Base-by-base conservation (phyloP, 2,797 vertebrate species). In the Centroberyx gerrardi region DNA sequence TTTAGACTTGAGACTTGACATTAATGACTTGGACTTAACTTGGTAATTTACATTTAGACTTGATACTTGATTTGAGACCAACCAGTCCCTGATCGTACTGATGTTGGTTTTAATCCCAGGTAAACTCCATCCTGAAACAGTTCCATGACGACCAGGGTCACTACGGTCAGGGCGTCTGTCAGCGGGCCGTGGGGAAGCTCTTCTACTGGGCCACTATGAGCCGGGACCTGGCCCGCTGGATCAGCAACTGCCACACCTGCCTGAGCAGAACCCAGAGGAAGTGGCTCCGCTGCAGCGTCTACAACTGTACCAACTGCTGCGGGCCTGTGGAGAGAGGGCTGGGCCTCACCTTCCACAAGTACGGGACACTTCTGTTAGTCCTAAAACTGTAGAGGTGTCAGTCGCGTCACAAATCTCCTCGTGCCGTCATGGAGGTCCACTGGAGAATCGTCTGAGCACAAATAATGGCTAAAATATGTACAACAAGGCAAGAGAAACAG, bases 291-390 rank as follows among this genome's bases (percentile, higher is more conserved):
- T 94, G 93, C 83, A 93, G 92, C 62, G 64, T 92, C 68, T 66
- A 62, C 56, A 85, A 68, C 48, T 94, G 93, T 85, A 89, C 87
- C 76, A 94, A 92, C 90, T 85, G 87, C 89, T 83, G 79, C 8
- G 91, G 88, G 2, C 85, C 92, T 1, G 88, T 90, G 66, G 90
- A 94, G 82, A 33, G 92, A 29, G 87, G 89, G 60, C 86, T 92
- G 51, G 90, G 90, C 15, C 76, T 94, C 74, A 92, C 89, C 68
- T 94, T 94, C 75, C 88, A 94, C 13, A 80, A 75, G 93, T 94
- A 85, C 0, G 74, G 36, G 4, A 5, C 15, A 3, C 38, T 10
- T 10, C 2, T 9, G 8, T 8, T 10, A 1, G 7, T 2, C 2
- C 38, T 40, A 8, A 40, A 40, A 10, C 38, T 2, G 2, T 10